A percentile compares a stretch with the other conserved stretches of the same genome.
These are phyloP conservation scores for Eupithecia tripunctaria DNA, from an alignment of 2,888 invertebrate species.

Conservation along the genomic window DNA sequence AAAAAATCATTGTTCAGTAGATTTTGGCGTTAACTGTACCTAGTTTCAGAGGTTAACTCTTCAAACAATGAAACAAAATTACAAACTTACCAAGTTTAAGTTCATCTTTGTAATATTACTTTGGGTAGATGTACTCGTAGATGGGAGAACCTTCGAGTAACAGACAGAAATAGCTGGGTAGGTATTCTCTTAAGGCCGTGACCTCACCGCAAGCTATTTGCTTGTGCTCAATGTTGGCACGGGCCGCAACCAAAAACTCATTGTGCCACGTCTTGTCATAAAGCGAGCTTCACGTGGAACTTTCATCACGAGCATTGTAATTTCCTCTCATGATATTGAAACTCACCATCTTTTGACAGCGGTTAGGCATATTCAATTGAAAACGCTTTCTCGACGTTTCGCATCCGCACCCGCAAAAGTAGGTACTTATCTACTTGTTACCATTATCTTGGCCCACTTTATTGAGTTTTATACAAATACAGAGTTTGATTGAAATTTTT, in stretches of 20 bases:
- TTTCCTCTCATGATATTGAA: constrained; percentile 68
- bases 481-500: constrained; percentile 38
- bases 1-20: neutral
- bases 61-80: constrained; percentile 42
- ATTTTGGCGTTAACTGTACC: neutral
- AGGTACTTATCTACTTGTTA: constrained; percentile 22
- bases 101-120: constrained; percentile 15
- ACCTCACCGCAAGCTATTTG: constrained; percentile 77
- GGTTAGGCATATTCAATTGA: constrained; percentile 51
- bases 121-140: constrained; percentile 12
- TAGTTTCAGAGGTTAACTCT: constrained; percentile 6
- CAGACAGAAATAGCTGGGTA: constrained; percentile 55
- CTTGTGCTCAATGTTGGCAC: constrained; percentile 70
- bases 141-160: constrained; percentile 36
- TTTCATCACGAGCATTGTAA: constrained; percentile 65
- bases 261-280: constrained; percentile 76
- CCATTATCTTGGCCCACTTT: constrained; percentile 43
- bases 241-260: constrained; percentile 73
- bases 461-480: constrained; percentile 47
- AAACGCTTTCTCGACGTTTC: constrained; percentile 53
- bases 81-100: constrained; percentile 21
- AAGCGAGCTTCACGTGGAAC: constrained; percentile 65
- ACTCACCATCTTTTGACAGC: constrained; percentile 59
- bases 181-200: constrained; percentile 69
- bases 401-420: constrained; percentile 28